These are phyloP conservation scores for Zygothrica quintamaculata DNA, from an alignment of 2,888 invertebrate genomes.

Conservation along the genomic window DNA sequence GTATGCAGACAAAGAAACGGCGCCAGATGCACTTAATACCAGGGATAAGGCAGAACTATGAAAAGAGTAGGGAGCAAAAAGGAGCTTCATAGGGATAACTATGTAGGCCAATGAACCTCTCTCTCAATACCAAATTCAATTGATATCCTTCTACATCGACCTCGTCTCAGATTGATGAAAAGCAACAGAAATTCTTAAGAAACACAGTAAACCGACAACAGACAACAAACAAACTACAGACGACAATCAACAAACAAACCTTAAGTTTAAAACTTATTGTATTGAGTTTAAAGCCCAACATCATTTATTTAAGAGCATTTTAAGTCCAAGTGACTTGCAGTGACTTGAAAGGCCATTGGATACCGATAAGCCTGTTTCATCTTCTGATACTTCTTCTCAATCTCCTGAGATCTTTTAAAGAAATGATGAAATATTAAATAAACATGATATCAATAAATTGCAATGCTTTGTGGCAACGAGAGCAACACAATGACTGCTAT, in stretches of 20 bases:
- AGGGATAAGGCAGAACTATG: slow-evolving; percentile 18
- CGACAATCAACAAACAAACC: slow-evolving; percentile 27
- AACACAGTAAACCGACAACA: slow-evolving; percentile 29
- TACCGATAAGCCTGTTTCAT: slow-evolving; percentile 15
- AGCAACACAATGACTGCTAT: slow-evolving; percentile 7
- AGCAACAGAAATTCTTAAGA: slow-evolving; percentile 37
- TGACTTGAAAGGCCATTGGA: too few species aligned
- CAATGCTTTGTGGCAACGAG: slow-evolving; percentile 37
- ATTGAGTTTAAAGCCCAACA: slow-evolving; percentile 47
- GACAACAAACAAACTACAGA: slow-evolving; percentile 32
- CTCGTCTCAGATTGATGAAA: slow-evolving; percentile 31
- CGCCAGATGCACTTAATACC: slow-evolving; percentile 58
- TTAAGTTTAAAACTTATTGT: slow-evolving; percentile 25
- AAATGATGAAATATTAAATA: slow-evolving; percentile 67
- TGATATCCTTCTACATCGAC: slow-evolving; percentile 17
- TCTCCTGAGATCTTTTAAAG: slow-evolving; percentile 12
- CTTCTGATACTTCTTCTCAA: too few species aligned
- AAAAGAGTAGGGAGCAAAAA: not conserved
- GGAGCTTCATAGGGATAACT: not conserved
- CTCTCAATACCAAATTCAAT: slow-evolving; percentile 39
- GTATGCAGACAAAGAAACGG: slow-evolving; percentile 47
- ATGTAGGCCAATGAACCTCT: slow-evolving; percentile 57
- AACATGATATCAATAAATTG: slow-evolving; percentile 73
- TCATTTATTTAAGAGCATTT: slow-evolving; percentile 57
- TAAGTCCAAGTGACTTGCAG: slow-evolving; percentile 17